These are phyloP conservation scores for Halichoerus grypus DNA, from an alignment of 2,113 vertebrate genomes.

Conservation along the genomic window DNA sequence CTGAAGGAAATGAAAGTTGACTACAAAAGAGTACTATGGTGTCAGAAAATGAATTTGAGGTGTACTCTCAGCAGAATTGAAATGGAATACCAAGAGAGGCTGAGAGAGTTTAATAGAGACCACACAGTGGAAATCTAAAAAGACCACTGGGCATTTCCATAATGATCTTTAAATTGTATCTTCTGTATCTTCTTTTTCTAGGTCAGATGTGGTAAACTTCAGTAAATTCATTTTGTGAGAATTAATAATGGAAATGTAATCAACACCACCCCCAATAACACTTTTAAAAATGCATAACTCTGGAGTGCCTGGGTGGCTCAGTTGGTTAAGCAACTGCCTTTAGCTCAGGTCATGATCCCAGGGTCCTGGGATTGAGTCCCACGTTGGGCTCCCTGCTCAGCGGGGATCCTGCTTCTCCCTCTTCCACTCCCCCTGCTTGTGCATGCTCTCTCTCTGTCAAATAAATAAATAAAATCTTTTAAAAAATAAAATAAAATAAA, in stretches of 20 bases:
- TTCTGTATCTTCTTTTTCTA: neutral
- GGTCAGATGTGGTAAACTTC: neutral
- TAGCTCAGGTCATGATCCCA: too few species aligned
- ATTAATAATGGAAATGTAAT: neutral
- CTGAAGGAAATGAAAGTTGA: constrained; percentile 68
- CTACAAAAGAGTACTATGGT: constrained; percentile 54
- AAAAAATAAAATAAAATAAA: neutral
- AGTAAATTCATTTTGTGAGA: neutral
- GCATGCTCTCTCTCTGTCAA: too few species aligned
- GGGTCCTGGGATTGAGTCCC: too few species aligned
- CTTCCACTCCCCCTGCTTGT: too few species aligned
- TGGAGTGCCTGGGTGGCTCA: too few species aligned
- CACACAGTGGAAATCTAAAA: neutral
- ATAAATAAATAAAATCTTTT: too few species aligned
- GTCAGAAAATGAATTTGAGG: neutral
- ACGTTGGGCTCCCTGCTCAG: too few species aligned
- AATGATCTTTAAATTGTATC: neutral
- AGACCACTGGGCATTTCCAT: neutral
- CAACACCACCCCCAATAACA: neutral
- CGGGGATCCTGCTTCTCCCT: too few species aligned
- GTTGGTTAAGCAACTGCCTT: too few species aligned
- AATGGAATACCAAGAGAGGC: constrained; percentile 34
- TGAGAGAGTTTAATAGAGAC: neutral
- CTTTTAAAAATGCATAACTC: neutral
- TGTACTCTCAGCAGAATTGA: constrained; percentile 34